phyloP scores from a whole-genome alignment of 2,888 invertebrate species.

The Cepaea hortensis region DNA sequence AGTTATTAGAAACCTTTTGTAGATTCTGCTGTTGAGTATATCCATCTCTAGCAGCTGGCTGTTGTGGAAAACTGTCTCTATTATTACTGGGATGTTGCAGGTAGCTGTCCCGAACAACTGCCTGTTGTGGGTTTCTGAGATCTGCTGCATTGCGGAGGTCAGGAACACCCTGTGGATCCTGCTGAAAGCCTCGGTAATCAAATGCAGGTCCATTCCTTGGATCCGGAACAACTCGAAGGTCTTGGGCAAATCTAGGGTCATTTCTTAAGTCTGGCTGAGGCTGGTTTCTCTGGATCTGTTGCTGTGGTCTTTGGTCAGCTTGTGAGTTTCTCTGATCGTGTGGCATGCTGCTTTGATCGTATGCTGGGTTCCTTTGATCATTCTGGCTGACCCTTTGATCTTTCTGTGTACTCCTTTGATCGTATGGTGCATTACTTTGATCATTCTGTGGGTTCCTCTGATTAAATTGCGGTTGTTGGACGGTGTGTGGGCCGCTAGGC shows the following conservation, averaged over 20 bases:
- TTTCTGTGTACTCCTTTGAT: not conserved
- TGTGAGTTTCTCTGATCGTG: not conserved
- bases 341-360: not conserved
- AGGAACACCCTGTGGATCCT: slow-evolving; percentile 24
- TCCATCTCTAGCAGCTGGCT: not conserved
- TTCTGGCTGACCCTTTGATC: not conserved
- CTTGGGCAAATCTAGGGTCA: slow-evolving; percentile 28
- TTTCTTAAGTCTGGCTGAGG: slow-evolving; percentile 36
- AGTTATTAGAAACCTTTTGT: slow-evolving; percentile 6
- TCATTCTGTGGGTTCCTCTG: slow-evolving; percentile 7
- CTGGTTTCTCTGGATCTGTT: slow-evolving; percentile 1
- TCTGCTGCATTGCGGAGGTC: slow-evolving; percentile 34
- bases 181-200: slow-evolving; percentile 9
- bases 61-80: slow-evolving; percentile 19
- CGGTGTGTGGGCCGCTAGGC: slow-evolving; percentile 33
- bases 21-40: slow-evolving; percentile 12
- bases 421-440: slow-evolving; percentile 10
- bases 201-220: slow-evolving; percentile 23
- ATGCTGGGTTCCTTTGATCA: slow-evolving; percentile 4
- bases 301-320: slow-evolving; percentile 18
- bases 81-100: not conserved
- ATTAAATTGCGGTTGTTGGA: slow-evolving; percentile 20
- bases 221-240: slow-evolving; percentile 27
- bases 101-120: slow-evolving; percentile 6
- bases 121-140: slow-evolving; percentile 37